Evolutionary conservation across 64 coral and sea anemone species (phyloP).

Genomic region (Stylophora pistillata): DNA sequence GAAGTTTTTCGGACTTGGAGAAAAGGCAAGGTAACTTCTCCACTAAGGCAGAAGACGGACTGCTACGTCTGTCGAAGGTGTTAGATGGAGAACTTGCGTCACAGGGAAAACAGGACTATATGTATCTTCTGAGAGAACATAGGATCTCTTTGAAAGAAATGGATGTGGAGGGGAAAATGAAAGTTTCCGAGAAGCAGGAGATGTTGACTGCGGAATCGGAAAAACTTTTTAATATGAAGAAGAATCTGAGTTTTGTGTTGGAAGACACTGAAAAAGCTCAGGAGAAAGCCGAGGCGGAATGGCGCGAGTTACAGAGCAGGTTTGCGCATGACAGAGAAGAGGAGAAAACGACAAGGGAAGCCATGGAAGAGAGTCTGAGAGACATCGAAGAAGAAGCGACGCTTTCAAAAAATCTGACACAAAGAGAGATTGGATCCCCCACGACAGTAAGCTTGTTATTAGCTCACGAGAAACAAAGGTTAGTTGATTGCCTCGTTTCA

Average conservation of each 20-base stretch:
- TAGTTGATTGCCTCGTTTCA: not conserved
- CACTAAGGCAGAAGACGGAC: conserved; percentile 53
- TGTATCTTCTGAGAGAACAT: conserved; percentile 67
- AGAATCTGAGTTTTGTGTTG: conserved; percentile 64
- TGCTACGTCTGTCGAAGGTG: conserved; percentile 71
- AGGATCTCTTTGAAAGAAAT: conserved; percentile 81
- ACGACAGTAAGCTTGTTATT: conserved; percentile 37
- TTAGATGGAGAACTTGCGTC: conserved; percentile 59
- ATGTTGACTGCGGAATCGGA: conserved; percentile 47
- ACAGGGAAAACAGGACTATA: conserved; percentile 65
- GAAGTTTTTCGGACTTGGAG: conserved; percentile 67
- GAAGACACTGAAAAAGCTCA: conserved; percentile 78
- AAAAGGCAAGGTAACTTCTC: conserved; percentile 42
- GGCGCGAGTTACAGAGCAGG: conserved; percentile 69
- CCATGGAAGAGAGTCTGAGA: conserved; percentile 78
- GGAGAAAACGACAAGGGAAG: conserved; percentile 71
- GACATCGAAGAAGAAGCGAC: conserved; percentile 89
- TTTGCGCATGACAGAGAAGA: conserved; percentile 84
- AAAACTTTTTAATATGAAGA: conserved; percentile 41
- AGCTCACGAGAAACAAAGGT: conserved; percentile 47
- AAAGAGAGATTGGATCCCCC: conserved; percentile 66
- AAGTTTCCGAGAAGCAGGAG: conserved; percentile 71
- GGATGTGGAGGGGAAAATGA: conserved; percentile 82
- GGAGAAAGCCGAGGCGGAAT: conserved; percentile 84
- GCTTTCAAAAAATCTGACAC: conserved; percentile 73